Conservation (phyloP, 1,140 invertebrate genomes). For the Euborellia annulipes region DNA sequence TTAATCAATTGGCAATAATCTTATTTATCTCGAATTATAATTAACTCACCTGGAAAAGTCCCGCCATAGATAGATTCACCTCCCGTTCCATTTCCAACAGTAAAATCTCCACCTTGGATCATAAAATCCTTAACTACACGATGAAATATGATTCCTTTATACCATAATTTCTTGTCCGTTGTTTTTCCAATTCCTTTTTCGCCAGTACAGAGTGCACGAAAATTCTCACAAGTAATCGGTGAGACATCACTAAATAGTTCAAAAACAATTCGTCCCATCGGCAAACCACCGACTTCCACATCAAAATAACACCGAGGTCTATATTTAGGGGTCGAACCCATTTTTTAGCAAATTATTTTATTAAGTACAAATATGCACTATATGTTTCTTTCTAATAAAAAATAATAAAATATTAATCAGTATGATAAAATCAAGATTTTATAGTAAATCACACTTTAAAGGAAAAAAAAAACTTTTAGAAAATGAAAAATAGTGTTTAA, state of each 20-base stretch:
- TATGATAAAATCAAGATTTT: too few relatives aligned
- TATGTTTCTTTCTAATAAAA: too few relatives aligned
- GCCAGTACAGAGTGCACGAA: slow-evolving; percentile 78
- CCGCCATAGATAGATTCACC: slow-evolving; percentile 85
- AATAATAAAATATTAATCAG: too few relatives aligned
- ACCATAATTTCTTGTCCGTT: slow-evolving; percentile 54
- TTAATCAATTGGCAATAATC: too few relatives aligned
- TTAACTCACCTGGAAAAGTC: slow-evolving; percentile 56
- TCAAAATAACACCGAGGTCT: slow-evolving; percentile 74
- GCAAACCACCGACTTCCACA: slow-evolving; percentile 74
- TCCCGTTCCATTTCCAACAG: slow-evolving; percentile 78
- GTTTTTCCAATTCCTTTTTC: slow-evolving; percentile 61
- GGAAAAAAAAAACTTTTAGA: too few relatives aligned
- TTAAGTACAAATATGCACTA: too few relatives aligned
- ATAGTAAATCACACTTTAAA: too few relatives aligned
- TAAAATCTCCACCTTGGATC: slow-evolving; percentile 76
- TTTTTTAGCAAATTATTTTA: too few relatives aligned
- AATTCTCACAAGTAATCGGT: slow-evolving; percentile 90
- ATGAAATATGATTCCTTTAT: slow-evolving; percentile 75
- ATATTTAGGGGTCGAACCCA: not conserved
- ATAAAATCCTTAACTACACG: slow-evolving; percentile 88
- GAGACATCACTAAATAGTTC: slow-evolving; percentile 85
- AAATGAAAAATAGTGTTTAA: too few relatives aligned
- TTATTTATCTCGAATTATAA: not conserved
- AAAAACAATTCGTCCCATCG: slow-evolving; percentile 80